Conservation (phyloP, 2,797 vertebrate genomes). For the Rhabdomys pumilio region DNA sequence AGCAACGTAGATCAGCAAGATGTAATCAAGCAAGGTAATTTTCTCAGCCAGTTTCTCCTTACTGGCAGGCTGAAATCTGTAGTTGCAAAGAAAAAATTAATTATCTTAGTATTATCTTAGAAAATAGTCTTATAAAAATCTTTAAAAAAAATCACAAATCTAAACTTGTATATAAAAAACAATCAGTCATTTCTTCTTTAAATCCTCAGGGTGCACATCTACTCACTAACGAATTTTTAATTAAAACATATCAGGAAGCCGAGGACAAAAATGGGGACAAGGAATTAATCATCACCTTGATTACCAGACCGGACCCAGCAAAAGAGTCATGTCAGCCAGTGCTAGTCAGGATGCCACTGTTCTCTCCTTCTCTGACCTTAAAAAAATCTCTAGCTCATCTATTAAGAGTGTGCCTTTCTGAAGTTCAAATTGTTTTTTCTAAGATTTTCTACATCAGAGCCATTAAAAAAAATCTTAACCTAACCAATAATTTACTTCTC, state of each 20-base stretch:
- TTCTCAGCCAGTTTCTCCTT: neutral
- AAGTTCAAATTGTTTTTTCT: neutral
- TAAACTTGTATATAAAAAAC: neutral
- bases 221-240: neutral
- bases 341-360: neutral
- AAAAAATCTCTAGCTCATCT: neutral
- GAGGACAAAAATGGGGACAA: neutral
- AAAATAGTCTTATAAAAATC: neutral
- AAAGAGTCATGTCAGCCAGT: neutral
- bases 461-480: neutral
- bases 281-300: neutral
- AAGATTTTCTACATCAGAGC: neutral
- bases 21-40: neutral
- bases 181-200: neutral
- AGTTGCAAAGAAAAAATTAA: neutral
- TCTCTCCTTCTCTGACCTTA: neutral
- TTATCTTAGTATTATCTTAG: neutral
- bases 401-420: neutral
- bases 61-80: neutral
- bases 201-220: neutral
- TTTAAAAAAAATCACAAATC: neutral
- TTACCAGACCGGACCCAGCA: neutral
- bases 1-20: neutral
- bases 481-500: neutral
- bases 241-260: neutral